Conservation (phyloP, 2,797 vertebrate genomes). For the Xerus rutilus region DNA sequence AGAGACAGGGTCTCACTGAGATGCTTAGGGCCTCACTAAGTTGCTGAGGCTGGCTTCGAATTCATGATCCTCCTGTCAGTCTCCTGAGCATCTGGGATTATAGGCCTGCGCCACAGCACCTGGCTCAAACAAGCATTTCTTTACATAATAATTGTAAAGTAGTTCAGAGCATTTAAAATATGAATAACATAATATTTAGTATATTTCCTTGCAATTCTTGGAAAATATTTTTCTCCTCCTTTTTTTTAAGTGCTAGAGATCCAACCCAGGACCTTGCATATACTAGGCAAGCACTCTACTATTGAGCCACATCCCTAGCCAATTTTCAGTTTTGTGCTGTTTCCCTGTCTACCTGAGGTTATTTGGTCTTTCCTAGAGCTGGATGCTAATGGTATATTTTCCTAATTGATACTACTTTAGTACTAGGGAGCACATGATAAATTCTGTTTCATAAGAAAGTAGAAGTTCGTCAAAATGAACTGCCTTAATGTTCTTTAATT, state of each 20-base stretch:
- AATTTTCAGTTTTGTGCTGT: background rate
- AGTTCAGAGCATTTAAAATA: background rate
- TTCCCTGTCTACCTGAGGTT: background rate
- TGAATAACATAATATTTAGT: background rate
- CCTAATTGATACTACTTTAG: background rate
- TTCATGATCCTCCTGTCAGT: too few relatives aligned
- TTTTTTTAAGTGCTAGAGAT: background rate
- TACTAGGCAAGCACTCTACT: too few relatives aligned
- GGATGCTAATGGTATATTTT: background rate
- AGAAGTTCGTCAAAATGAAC: background rate
- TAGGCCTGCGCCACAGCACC: too few relatives aligned
- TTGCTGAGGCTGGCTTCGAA: too few relatives aligned
- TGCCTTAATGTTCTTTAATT: background rate
- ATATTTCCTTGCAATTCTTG: background rate
- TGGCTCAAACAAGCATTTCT: background rate
- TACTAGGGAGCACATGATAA: background rate
- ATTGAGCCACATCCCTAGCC: too few relatives aligned
- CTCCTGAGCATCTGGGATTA: too few relatives aligned
- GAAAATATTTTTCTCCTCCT: background rate
- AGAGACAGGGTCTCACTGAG: too few relatives aligned
- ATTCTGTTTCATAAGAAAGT: background rate
- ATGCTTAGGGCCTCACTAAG: too few relatives aligned
- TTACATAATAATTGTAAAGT: background rate
- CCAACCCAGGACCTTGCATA: too few relatives aligned
- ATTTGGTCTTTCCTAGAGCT: slow-evolving; percentile 18